Conservation (phyloP, 2,113 vertebrate genomes). For the Tachuris rubrigastra region DNA sequence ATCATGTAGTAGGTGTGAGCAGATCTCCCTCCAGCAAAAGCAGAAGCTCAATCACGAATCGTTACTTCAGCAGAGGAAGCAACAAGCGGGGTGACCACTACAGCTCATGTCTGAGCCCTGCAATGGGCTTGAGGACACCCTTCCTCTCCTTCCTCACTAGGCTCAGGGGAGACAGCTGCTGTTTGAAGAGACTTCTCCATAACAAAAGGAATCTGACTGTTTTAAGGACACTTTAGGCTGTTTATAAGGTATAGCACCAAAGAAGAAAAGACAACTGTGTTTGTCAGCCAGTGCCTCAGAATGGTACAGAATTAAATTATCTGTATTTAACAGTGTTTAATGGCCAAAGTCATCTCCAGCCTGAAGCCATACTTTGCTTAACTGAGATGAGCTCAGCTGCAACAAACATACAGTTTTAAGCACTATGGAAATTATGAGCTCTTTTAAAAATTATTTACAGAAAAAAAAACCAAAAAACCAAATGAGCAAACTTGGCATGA, state of each 20-base stretch:
- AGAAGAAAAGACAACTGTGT: neutral
- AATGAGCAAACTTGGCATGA: neutral
- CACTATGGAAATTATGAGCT: neutral
- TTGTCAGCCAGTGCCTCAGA: neutral
- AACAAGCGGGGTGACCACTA: neutral
- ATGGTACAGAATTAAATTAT: neutral
- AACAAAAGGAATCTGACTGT: neutral
- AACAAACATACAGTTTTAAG: neutral
- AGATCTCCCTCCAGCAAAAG: neutral
- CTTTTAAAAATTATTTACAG: neutral
- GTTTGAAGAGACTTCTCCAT: neutral
- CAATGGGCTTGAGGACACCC: neutral
- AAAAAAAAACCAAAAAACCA: neutral
- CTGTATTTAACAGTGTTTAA: neutral
- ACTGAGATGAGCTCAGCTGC: neutral
- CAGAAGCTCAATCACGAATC: neutral
- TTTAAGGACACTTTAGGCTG: neutral
- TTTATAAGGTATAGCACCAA: neutral
- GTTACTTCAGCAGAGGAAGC: neutral
- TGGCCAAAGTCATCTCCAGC: neutral
- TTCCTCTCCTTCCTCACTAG: neutral
- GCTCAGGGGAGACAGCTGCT: neutral
- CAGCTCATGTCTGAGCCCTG: neutral
- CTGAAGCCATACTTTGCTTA: neutral
- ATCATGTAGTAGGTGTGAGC: neutral